Conservation (phyloP, 2,797 vertebrate species). For the Vireo griseus region DNA sequence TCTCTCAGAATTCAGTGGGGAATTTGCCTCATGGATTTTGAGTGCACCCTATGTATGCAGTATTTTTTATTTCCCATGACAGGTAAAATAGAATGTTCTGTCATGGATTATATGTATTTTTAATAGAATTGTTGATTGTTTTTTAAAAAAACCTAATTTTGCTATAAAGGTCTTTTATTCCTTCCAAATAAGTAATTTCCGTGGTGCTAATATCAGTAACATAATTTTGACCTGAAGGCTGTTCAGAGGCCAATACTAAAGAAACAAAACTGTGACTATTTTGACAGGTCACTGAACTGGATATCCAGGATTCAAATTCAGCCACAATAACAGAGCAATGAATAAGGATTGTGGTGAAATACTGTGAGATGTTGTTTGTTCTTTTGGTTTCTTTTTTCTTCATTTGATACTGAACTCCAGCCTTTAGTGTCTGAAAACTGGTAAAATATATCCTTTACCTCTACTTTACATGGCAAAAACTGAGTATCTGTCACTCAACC, state of each 20-base stretch:
- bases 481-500: background rate
- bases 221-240: background rate
- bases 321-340: background rate
- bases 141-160: background rate
- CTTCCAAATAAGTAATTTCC: background rate
- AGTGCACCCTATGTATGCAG: background rate
- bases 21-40: background rate
- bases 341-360: background rate
- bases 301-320: background rate
- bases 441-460: background rate
- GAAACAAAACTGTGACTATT: slow-evolving; percentile 7
- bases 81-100: background rate
- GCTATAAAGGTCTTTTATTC: background rate
- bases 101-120: background rate
- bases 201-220: background rate
- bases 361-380: background rate
- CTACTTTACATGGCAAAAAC: background rate
- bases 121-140: background rate
- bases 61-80: background rate
- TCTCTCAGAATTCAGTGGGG: background rate
- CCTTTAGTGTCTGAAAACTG: background rate
- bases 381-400: background rate
- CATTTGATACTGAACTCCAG: background rate
- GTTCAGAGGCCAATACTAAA: background rate
- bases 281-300: background rate